Evolutionary conservation across 2,797 vertebrate genomes (phyloP).

Genomic region (Furcifer pardalis): DNA sequence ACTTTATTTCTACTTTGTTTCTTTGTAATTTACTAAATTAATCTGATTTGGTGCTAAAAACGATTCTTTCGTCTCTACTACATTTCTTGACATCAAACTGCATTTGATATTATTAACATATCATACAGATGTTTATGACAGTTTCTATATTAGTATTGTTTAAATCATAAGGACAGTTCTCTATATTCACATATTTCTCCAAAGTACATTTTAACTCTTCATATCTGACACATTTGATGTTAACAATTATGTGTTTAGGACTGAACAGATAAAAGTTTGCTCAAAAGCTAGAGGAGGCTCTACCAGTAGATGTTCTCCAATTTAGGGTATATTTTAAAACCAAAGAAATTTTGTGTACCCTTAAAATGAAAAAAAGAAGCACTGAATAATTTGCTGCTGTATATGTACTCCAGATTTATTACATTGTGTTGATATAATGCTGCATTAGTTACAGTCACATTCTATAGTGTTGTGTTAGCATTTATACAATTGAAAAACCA

Average conservation of each 20-base stretch:
- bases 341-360: neutral
- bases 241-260: neutral
- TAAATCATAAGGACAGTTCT: neutral
- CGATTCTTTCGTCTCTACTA: neutral
- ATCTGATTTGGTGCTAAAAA: neutral
- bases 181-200: neutral
- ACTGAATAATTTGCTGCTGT: neutral
- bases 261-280: neutral
- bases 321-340: neutral
- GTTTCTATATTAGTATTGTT: neutral
- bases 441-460: neutral
- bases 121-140: neutral
- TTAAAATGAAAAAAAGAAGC: neutral
- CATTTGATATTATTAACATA: rapidly evolving
- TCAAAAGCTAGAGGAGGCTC: neutral
- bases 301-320: neutral
- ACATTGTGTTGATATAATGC: too few relatives aligned
- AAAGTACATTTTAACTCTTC: neutral
- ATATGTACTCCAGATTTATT: neutral
- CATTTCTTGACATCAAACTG: too few relatives aligned
- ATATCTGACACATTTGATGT: neutral
- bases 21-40: neutral
- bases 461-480: neutral
- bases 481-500: neutral
- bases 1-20: neutral